Percentiles rank a stretch among this genome's conserved stretches.
phyloP scores from a whole-genome alignment of 2,888 invertebrate genomes.

The Trachelus stipa region DNA sequence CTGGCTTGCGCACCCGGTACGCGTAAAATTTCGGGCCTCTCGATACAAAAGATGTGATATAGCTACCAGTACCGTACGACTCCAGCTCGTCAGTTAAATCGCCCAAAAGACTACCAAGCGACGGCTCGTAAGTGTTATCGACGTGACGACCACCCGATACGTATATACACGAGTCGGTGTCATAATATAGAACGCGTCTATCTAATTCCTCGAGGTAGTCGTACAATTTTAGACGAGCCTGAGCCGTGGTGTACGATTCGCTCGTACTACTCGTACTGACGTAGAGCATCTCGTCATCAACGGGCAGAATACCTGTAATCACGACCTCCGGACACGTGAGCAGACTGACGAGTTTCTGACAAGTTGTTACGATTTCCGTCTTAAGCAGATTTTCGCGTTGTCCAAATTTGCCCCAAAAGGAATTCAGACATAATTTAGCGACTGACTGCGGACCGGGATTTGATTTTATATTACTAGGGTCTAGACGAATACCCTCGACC shows the following conservation, averaged over 20 bases:
- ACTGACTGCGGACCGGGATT: too few species aligned
- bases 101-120: constrained; percentile 48
- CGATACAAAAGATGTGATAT: constrained; percentile 51
- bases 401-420: too few species aligned
- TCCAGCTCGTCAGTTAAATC: constrained; percentile 56
- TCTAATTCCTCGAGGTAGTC: constrained; percentile 45
- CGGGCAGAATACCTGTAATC: constrained; percentile 21
- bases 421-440: too few species aligned
- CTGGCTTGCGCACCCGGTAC: too few species aligned
- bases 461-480: too few species aligned
- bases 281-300: constrained; percentile 31
- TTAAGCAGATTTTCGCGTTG: constrained; percentile 34
- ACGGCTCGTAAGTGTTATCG: constrained; percentile 29
- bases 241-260: constrained; percentile 48
- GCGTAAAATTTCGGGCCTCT: constrained; percentile 54
- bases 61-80: constrained; percentile 39
- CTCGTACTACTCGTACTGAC: constrained; percentile 33
- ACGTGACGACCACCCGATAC: constrained; percentile 7
- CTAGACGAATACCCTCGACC: too few species aligned
- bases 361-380: not conserved
- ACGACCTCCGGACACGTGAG: constrained; percentile 19
- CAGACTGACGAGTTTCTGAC: not conserved
- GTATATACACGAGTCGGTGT: constrained; percentile 57
- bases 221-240: constrained; percentile 51
- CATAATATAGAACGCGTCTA: constrained; percentile 50